Conservation (phyloP, 2,113 vertebrate genomes). For the Lanius ludovicianus region DNA sequence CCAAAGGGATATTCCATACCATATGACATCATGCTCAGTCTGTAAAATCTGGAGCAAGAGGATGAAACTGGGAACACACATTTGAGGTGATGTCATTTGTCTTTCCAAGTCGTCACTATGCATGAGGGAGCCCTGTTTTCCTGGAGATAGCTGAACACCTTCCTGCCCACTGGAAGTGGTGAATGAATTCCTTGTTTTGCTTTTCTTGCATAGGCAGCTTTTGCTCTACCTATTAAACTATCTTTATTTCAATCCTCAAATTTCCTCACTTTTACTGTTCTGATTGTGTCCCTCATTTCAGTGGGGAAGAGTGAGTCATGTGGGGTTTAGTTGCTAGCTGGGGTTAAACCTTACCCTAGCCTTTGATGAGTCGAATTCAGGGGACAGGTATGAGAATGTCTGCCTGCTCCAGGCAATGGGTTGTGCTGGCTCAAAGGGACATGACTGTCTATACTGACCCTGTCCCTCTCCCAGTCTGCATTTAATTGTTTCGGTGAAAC, state of each 20-base stretch:
- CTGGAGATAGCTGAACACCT: background rate
- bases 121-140: background rate
- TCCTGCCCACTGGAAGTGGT: background rate
- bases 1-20: background rate
- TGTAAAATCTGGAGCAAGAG: background rate
- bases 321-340: background rate
- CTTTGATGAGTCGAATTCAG: background rate
- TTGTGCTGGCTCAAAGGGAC: background rate
- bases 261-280: background rate
- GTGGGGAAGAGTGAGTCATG: background rate
- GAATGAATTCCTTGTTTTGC: background rate
- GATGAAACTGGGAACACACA: background rate
- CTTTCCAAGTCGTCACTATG: rapidly evolving
- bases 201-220: background rate
- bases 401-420: background rate
- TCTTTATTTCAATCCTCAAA: background rate
- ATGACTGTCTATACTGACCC: background rate
- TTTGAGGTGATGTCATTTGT: background rate
- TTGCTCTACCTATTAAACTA: background rate
- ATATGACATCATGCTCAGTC: background rate
- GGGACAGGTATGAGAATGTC: background rate
- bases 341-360: background rate
- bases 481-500: background rate
- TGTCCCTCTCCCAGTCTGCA: background rate
- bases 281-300: background rate